A percentile compares a stretch with the other conserved stretches of the same genome.
phyloP scores from a whole-genome alignment of 2,113 vertebrate species.

The Corythaixoides concolor region DNA sequence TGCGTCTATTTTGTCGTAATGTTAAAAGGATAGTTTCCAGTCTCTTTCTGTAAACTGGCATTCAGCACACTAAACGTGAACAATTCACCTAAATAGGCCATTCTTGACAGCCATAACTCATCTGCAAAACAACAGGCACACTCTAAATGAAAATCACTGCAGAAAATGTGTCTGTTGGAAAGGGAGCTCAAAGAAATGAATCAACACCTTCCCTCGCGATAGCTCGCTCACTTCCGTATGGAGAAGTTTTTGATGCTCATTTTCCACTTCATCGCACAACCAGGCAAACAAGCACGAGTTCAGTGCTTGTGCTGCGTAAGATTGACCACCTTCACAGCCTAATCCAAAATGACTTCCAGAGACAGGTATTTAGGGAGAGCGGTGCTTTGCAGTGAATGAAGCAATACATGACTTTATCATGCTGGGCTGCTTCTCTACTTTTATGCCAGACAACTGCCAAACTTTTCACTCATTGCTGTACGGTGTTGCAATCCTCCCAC shows the following conservation, averaged over 20 bases:
- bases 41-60: background rate
- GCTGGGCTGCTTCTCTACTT: background rate
- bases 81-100: slow-evolving; percentile 15
- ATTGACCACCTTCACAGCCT: background rate
- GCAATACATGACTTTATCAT: background rate
- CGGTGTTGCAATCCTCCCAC: background rate
- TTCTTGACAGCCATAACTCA: slow-evolving; percentile 42
- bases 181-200: background rate
- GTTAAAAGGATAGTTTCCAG: background rate
- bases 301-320: background rate
- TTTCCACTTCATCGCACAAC: background rate
- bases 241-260: slow-evolving; percentile 7
- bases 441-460: background rate
- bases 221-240: background rate
- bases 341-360: background rate
- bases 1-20: background rate
- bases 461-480: background rate
- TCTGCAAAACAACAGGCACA: slow-evolving; percentile 42
- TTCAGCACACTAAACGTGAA: background rate
- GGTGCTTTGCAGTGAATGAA: background rate
- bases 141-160: background rate
- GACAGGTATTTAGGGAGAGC: background rate
- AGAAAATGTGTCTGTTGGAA: slow-evolving; percentile 5
- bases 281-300: background rate
- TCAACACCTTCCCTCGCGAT: background rate